A percentile compares a stretch with the other conserved stretches of the same genome.
These are phyloP conservation scores for Leptarthrus brevirostris DNA, from an alignment of 2,888 invertebrate genomes.

Conservation along the genomic window DNA sequence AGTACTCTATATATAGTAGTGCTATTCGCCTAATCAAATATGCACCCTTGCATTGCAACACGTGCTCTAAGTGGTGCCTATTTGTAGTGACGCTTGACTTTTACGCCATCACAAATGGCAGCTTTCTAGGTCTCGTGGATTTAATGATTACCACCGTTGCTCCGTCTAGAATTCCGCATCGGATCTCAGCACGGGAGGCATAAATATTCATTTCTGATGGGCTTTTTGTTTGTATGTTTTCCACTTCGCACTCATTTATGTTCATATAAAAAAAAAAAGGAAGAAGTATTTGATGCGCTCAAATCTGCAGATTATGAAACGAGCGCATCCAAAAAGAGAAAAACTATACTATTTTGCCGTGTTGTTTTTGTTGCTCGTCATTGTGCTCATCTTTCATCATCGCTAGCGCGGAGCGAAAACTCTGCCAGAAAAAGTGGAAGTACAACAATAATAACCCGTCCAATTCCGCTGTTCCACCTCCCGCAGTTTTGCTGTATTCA, in stretches of 20 bases:
- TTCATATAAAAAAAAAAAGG: background rate
- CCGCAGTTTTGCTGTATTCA: background rate
- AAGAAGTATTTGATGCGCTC: slow-evolving; percentile 26
- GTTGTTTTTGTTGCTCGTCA: slow-evolving; percentile 10
- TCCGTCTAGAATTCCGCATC: slow-evolving; percentile 2
- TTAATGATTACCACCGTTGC: background rate
- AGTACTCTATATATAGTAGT: no score
- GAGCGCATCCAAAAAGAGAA: background rate
- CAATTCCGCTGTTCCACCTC: background rate
- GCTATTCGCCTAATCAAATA: background rate
- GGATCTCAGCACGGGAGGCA: background rate
- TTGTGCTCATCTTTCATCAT: slow-evolving; percentile 22
- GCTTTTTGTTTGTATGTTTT: background rate
- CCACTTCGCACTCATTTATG: slow-evolving; percentile 35
- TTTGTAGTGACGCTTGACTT: background rate
- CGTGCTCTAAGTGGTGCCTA: background rate
- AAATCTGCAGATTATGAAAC: slow-evolving; percentile 36
- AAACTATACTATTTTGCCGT: no score
- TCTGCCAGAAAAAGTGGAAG: slow-evolving; percentile 30
- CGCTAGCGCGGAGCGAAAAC: slow-evolving; percentile 19
- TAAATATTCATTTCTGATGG: slow-evolving; percentile 14
- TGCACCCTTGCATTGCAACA: slow-evolving; percentile 1
- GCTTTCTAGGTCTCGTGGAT: background rate
- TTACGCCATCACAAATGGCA: background rate
- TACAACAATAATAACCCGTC: slow-evolving; percentile 27